A percentile compares a stretch with the other conserved stretches of the same genome.
Evolutionary conservation across 2,797 vertebrate genomes (phyloP).

Genomic region (Paratrypauchen microcephalus): DNA sequence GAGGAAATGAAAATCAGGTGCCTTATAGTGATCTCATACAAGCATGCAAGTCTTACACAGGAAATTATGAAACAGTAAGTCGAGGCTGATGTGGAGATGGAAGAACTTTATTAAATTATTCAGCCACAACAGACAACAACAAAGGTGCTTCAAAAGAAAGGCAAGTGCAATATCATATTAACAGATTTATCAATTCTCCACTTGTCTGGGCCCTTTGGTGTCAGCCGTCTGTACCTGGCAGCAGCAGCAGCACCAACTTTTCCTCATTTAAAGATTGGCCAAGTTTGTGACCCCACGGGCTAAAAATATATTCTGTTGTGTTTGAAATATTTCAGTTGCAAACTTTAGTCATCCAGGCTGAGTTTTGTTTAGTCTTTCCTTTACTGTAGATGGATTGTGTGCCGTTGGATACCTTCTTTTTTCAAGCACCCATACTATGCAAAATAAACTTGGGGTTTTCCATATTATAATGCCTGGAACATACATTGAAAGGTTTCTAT

Average conservation of each 20-base stretch:
- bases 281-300: constrained; percentile 15
- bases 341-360: background rate
- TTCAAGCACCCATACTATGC: background rate
- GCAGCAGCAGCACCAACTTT: constrained; percentile 15
- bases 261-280: constrained; percentile 15
- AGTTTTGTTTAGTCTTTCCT: background rate
- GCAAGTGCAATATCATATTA: background rate
- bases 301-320: constrained; percentile 4
- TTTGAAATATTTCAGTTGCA: background rate
- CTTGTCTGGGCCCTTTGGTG: constrained; percentile 10
- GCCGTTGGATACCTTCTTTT: background rate
- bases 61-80: constrained; percentile 10
- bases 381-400: background rate
- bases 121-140: constrained; percentile 17
- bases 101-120: constrained; percentile 23
- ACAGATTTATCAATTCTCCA: constrained; percentile 13
- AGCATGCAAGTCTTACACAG: constrained; percentile 1
- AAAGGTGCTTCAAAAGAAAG: constrained; percentile 26
- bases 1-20: constrained; percentile 9
- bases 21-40: constrained; percentile 22
- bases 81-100: constrained; percentile 22
- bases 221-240: constrained; percentile 16
- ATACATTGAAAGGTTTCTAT: too few species aligned
- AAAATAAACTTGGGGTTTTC: background rate
- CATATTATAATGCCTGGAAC: background rate